Conservation (phyloP, 2,888 invertebrate genomes). For the Epiblema foenella region DNA sequence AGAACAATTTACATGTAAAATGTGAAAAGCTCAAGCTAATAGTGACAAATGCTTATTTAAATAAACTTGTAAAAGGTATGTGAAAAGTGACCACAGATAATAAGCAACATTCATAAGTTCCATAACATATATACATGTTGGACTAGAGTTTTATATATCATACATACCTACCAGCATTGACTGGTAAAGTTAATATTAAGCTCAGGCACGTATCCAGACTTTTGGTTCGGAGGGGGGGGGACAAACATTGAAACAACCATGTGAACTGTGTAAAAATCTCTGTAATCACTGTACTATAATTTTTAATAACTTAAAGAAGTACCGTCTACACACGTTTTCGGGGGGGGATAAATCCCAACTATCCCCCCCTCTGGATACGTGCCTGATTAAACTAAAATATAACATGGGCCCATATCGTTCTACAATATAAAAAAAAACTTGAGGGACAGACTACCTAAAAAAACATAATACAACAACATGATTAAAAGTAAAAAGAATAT, state of each 20-base stretch:
- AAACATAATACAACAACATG: too few species aligned
- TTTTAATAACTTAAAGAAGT: too few species aligned
- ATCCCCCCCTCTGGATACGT: too few species aligned
- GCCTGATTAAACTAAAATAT: neutral
- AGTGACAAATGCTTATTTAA: neutral
- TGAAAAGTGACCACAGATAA: neutral
- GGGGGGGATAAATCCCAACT: too few species aligned
- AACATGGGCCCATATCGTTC: neutral
- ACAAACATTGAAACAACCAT: too few species aligned
- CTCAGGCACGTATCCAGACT: too few species aligned
- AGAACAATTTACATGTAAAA: constrained; percentile 3
- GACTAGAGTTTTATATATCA: constrained; percentile 18
- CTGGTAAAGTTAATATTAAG: neutral
- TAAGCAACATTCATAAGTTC: constrained; percentile 7
- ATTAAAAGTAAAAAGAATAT: too few species aligned
- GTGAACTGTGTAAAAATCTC: too few species aligned
- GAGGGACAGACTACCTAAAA: neutral
- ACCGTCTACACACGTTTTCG: too few species aligned
- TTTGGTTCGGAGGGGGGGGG: too few species aligned
- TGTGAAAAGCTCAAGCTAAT: constrained; percentile 1
- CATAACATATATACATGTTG: neutral
- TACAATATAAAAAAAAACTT: neutral
- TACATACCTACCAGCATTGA: constrained; percentile 7
- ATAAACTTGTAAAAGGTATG: neutral
- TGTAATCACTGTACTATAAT: too few species aligned